Base-by-base conservation (phyloP, 2,888 invertebrate species). In the Drosophila austrosaltans region DNA sequence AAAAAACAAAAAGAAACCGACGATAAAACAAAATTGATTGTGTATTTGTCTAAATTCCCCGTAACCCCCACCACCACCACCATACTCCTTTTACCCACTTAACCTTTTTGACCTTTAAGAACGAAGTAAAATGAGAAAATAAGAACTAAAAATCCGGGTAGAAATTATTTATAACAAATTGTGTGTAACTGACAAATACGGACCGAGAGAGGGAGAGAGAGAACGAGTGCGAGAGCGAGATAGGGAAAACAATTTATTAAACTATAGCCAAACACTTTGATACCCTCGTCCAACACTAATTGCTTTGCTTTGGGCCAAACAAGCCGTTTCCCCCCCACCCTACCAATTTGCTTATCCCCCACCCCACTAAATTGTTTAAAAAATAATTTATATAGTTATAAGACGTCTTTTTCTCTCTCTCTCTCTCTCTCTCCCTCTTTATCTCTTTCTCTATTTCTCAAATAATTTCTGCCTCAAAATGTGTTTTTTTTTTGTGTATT, bases 231-330 rank as follows among this genome's bases (percentile, higher is more conserved):
- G 0, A 48, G 44, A 48, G 20, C 28, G 30, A 54, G 16, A 54
- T 8, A 30, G n/a, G 20, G 5, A 25, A 44, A 7, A 56, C 2
- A 56, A 48, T 25, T 48, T 44, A 16, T 63, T 25, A 81, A 77
- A 72, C 67, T 81, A 72, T 86, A 83, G 78, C 72, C 76, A 76
- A 81, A 81, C 73, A 78, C 66, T 39, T 58, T 62, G 72, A 59
- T 48, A 68, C 60, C 48, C 16, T 8, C 44, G 7, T 22, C 40
- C n/a, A 12, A 1, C n/a, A 22, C 22, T 48, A 48, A 48, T 25
- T 48, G 48, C 22, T 48, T 48, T 48, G 48, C 48, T 48, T 48
- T 48, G 3, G 22, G n/a, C 58, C 4, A 66, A 63, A 63, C 61
- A 36, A 28, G 30, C 8, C 16, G 28, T 53, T 12, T 39, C 48